Evolutionary conservation across 2,797 vertebrate species (phyloP).

Genomic region (Ceryle rudis): DNA sequence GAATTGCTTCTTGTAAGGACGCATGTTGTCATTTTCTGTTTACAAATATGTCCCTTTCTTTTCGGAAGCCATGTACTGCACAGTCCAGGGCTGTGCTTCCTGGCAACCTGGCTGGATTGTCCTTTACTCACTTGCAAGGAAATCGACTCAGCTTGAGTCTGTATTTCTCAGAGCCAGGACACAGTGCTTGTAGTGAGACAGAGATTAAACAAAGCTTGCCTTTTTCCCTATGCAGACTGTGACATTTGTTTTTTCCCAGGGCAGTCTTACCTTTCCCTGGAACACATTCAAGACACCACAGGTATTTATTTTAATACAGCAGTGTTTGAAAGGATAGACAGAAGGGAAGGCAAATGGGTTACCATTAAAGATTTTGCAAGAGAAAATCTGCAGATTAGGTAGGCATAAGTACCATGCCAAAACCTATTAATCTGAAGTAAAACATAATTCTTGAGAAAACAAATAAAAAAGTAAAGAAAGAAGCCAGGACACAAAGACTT

Average conservation of each 20-base stretch:
- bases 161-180: neutral
- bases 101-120: neutral
- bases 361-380: neutral
- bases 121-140: slow-evolving; percentile 7
- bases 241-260: neutral
- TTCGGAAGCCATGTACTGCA: slow-evolving; percentile 18
- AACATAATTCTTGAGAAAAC: neutral
- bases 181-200: neutral
- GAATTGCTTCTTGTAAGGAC: neutral
- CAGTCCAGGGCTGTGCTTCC: neutral
- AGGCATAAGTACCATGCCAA: neutral
- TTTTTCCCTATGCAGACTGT: neutral
- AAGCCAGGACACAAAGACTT: neutral
- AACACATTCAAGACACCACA: neutral
- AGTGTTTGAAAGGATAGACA: neutral
- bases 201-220: neutral
- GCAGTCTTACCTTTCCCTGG: neutral
- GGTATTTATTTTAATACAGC: neutral
- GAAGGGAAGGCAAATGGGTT: neutral
- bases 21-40: neutral
- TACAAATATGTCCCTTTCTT: slow-evolving; percentile 8
- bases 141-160: neutral
- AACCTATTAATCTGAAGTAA: neutral
- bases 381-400: neutral
- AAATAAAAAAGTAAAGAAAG: neutral